Percentiles rank a stretch among this genome's conserved stretches.
Evolutionary conservation across 2,888 invertebrate species (phyloP).

Genomic region (Stictocephala bisonia): DNA sequence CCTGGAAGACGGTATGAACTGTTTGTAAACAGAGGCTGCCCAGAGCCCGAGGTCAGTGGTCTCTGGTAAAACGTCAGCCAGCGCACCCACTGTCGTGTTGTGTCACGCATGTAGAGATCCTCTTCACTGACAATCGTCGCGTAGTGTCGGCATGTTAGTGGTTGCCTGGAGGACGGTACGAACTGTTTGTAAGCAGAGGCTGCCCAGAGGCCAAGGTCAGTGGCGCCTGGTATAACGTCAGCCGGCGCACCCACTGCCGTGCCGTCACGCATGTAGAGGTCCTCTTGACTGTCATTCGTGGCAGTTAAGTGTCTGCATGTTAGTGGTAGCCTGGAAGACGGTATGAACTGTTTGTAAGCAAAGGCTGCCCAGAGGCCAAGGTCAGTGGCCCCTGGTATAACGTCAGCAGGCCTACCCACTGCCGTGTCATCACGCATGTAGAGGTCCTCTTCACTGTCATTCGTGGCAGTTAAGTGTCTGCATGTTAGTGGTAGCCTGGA

Average conservation of each 20-base stretch:
- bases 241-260: neutral
- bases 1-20: too few species aligned
- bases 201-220: neutral
- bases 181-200: slow-evolving; percentile 5
- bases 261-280: neutral
- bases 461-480: too few species aligned
- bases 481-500: too few species aligned
- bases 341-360: too few species aligned
- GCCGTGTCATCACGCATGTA: too few species aligned
- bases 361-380: too few species aligned
- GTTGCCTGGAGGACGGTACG: neutral
- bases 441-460: too few species aligned
- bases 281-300: neutral
- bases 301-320: too few species aligned
- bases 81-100: neutral
- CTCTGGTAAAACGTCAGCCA: neutral
- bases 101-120: neutral
- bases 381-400: too few species aligned
- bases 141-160: neutral
- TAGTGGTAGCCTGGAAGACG: too few species aligned
- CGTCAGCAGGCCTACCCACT: too few species aligned
- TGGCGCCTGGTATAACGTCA: neutral
- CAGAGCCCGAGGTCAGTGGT: neutral
- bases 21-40: too few species aligned
- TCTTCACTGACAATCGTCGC: neutral